Evolutionary conservation across 2,113 vertebrate genomes (phyloP).

Genomic region (Ceratotherium simum): DNA sequence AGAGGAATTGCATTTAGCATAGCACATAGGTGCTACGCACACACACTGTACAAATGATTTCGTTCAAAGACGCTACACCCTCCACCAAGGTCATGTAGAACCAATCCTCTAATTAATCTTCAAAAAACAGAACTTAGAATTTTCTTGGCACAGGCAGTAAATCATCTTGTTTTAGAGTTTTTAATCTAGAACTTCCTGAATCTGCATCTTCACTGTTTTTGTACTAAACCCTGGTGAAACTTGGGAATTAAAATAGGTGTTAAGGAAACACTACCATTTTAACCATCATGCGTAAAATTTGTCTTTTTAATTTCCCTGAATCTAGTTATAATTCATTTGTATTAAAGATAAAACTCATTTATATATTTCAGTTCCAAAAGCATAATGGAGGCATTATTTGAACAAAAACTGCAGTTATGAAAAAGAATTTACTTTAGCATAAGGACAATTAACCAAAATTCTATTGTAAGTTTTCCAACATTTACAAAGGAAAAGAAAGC

Average conservation of each 20-base stretch:
- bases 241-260: background rate
- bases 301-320: background rate
- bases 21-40: background rate
- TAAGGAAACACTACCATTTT: background rate
- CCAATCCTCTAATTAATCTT: background rate
- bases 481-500: conserved; percentile 5
- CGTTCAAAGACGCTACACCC: background rate
- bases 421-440: background rate
- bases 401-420: background rate
- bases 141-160: background rate
- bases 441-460: background rate
- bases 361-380: background rate
- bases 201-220: background rate
- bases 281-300: background rate
- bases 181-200: background rate
- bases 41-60: background rate
- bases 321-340: background rate
- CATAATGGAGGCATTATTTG: background rate
- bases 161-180: background rate
- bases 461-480: background rate
- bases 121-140: background rate
- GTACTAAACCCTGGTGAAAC: background rate
- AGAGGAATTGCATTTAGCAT: background rate
- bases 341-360: background rate
- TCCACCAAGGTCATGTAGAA: background rate